phyloP scores from a whole-genome alignment of 2,797 vertebrate genomes.

The Tadarida brasiliensis region DNA sequence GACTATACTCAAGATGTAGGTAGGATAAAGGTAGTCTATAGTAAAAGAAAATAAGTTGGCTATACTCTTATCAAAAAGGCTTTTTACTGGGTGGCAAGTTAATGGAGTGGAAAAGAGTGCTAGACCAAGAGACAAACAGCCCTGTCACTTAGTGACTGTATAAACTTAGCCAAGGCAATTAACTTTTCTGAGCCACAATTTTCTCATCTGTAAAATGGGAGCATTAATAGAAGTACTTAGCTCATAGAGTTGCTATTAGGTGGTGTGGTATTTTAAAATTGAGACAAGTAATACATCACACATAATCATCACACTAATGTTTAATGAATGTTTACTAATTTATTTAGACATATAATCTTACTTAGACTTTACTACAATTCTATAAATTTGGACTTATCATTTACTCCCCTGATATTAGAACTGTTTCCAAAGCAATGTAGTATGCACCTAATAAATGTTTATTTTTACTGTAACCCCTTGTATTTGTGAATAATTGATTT shows the following conservation, averaged over 20 bases:
- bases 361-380: not conserved
- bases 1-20: conserved; percentile 5
- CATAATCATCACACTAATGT: not conserved
- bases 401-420: not conserved
- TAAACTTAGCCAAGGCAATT: conserved; percentile 5
- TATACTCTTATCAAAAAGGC: not conserved
- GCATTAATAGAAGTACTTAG: not conserved
- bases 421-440: not conserved
- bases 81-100: conserved; percentile 48
- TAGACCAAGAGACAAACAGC: conserved; percentile 10
- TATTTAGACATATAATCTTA: conserved; percentile 43
- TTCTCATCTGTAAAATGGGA: conserved; percentile 54
- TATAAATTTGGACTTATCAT: conserved; percentile 34
- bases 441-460: not conserved
- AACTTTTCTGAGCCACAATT: conserved; percentile 15
- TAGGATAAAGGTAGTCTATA: conserved; percentile 12
- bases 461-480: not conserved
- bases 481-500: conserved; percentile 64
- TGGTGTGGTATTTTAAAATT: conserved; percentile 4
- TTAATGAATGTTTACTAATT: conserved; percentile 36
- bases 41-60: not conserved
- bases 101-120: conserved; percentile 44
- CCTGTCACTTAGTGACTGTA: not conserved
- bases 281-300: not conserved
- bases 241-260: not conserved